phyloP scores from a whole-genome alignment of 2,113 vertebrate species.

The Coryphaenoides rupestris region DNA sequence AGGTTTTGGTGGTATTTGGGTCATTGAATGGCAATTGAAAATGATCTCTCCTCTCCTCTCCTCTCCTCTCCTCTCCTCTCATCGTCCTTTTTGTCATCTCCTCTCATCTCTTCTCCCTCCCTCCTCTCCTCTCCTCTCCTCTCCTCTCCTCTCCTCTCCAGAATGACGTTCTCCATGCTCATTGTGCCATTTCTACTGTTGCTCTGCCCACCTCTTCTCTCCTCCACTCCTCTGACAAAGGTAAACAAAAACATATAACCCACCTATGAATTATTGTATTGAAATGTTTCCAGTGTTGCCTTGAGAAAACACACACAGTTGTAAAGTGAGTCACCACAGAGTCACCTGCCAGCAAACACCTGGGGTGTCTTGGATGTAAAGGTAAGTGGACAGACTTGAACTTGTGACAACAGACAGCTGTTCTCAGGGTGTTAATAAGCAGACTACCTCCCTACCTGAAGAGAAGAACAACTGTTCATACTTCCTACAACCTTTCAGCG shows the following conservation, averaged over 20 bases:
- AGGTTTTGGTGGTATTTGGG: neutral
- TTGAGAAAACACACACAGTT: neutral
- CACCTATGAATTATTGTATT: neutral
- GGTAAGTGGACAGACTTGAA: too few species aligned
- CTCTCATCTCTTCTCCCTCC: constrained; percentile 2
- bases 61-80: neutral
- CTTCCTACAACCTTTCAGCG: too few species aligned
- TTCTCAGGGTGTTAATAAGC: too few species aligned
- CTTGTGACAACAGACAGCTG: too few species aligned
- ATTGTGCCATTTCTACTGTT: constrained; percentile 16
- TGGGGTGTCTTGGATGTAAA: too few species aligned
- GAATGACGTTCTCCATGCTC: constrained; percentile 20
- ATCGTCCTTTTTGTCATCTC: constrained; percentile 6
- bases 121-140: constrained; percentile 1
- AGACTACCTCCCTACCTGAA: too few species aligned
- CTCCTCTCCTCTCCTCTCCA: constrained; percentile 16
- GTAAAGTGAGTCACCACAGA: too few species aligned
- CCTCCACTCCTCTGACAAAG: constrained; percentile 44
- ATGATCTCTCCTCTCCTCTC: neutral
- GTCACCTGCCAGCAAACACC: neutral
- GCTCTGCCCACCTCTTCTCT: constrained; percentile 8
- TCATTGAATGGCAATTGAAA: neutral
- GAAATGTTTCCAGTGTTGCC: neutral
- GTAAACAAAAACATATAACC: constrained; percentile 11
- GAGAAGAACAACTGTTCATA: too few species aligned